Evolutionary conservation across 2,888 invertebrate species (phyloP).

Genomic region (Stenurella melanura): DNA sequence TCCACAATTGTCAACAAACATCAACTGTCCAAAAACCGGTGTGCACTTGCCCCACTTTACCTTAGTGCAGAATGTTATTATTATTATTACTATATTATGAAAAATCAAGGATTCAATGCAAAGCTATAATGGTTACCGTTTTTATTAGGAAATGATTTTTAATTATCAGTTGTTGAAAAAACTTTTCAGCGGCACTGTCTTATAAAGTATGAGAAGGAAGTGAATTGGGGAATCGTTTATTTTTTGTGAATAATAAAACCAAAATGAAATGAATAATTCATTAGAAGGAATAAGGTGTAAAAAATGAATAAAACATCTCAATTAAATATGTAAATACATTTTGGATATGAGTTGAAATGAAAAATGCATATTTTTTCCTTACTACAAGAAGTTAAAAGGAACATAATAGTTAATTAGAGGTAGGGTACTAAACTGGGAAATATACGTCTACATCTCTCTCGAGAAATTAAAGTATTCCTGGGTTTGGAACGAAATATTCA

Average conservation of each 20-base stretch:
- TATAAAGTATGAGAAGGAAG: neutral
- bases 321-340: slow-evolving; percentile 36
- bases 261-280: slow-evolving; percentile 41
- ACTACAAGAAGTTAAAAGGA: slow-evolving; percentile 8
- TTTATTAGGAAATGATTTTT: too few relatives aligned
- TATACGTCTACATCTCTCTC: neutral
- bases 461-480: neutral
- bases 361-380: slow-evolving; percentile 8
- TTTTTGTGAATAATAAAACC: slow-evolving; percentile 36
- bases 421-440: neutral
- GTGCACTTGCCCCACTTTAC: too few relatives aligned
- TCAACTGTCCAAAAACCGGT: too few relatives aligned
- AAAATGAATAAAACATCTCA: slow-evolving; percentile 41
- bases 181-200: neutral
- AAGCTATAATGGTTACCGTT: too few relatives aligned
- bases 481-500: neutral
- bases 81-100: too few relatives aligned
- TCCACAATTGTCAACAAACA: too few relatives aligned
- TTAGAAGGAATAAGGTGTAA: slow-evolving; percentile 29
- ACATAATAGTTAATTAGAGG: slow-evolving; percentile 18
- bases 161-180: neutral
- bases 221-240: slow-evolving; percentile 18
- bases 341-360: slow-evolving; percentile 11
- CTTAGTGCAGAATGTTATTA: too few relatives aligned
- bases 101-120: too few relatives aligned